phyloP scores from a whole-genome alignment of 2,797 vertebrate genomes.

The Crenuchus spilurus region DNA sequence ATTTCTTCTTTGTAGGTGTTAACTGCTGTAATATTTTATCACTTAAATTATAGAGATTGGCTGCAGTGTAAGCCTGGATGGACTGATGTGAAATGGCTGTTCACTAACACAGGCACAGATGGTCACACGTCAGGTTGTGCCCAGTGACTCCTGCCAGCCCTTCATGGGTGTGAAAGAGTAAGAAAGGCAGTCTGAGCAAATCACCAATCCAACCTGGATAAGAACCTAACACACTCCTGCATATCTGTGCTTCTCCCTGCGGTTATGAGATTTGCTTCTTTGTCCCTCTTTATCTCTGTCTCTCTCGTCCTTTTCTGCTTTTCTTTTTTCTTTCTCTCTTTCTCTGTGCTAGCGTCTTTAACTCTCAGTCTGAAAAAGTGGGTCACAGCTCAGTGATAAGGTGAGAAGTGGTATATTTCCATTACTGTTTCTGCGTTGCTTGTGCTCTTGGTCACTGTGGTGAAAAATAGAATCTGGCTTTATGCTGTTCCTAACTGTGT shows the following conservation, averaged over 20 bases:
- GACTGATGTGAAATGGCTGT: conserved; percentile 16
- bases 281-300: not conserved
- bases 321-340: not conserved
- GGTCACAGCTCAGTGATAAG: conserved; percentile 1
- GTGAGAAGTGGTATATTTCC: not conserved
- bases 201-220: conserved; percentile 18
- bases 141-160: conserved; percentile 47
- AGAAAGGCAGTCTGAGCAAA: not conserved
- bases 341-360: conserved; percentile 25
- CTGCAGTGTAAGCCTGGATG: conserved; percentile 21
- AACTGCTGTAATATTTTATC: conserved; percentile 16
- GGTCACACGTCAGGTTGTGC: conserved; percentile 51
- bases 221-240: conserved; percentile 2
- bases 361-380: not conserved
- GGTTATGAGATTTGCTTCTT: not conserved
- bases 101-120: conserved; percentile 47
- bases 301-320: conserved; percentile 33
- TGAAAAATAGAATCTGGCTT: not conserved
- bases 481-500: not conserved
- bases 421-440: not conserved
- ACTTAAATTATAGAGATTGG: no score
- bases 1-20: not conserved
- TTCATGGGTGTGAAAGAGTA: conserved; percentile 38
- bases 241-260: not conserved
- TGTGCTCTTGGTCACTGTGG: not conserved